Conservation (phyloP, 2,113 vertebrate species). For the Mixornis gularis region DNA sequence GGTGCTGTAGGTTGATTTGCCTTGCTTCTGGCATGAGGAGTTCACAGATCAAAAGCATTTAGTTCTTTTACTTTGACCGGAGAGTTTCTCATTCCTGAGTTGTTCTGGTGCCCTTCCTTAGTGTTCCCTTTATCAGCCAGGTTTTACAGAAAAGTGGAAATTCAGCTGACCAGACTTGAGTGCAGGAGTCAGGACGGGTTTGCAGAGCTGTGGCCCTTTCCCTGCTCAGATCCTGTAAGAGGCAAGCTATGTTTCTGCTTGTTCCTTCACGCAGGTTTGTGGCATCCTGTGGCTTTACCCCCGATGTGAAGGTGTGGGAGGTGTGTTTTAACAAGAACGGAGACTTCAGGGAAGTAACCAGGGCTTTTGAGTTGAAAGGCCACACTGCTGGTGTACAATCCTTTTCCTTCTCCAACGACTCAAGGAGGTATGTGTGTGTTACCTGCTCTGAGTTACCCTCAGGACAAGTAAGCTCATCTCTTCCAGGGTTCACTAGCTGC, state of each 20-base stretch:
- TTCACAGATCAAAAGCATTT: neutral
- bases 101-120: neutral
- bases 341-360: slow-evolving; percentile 85
- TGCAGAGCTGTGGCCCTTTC: neutral
- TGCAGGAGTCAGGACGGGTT: neutral
- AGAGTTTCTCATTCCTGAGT: neutral
- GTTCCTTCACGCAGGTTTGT: slow-evolving; percentile 80
- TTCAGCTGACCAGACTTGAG: neutral
- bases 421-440: slow-evolving; percentile 74
- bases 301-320: slow-evolving; percentile 96
- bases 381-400: slow-evolving; percentile 83
- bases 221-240: neutral
- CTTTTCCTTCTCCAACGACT: slow-evolving; percentile 92
- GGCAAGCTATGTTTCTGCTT: neutral
- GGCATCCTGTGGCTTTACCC: slow-evolving; percentile 92
- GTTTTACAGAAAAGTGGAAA: neutral
- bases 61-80: neutral
- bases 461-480: rapidly evolving
- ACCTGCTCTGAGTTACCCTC: rapidly evolving
- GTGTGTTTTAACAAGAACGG: slow-evolving; percentile 87
- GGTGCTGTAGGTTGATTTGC: neutral
- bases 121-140: neutral
- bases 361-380: slow-evolving; percentile 93
- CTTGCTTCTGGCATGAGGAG: neutral
- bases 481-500: neutral